phyloP scores from a whole-genome alignment of 2,113 vertebrate species.

The Otocyon megalotis region DNA sequence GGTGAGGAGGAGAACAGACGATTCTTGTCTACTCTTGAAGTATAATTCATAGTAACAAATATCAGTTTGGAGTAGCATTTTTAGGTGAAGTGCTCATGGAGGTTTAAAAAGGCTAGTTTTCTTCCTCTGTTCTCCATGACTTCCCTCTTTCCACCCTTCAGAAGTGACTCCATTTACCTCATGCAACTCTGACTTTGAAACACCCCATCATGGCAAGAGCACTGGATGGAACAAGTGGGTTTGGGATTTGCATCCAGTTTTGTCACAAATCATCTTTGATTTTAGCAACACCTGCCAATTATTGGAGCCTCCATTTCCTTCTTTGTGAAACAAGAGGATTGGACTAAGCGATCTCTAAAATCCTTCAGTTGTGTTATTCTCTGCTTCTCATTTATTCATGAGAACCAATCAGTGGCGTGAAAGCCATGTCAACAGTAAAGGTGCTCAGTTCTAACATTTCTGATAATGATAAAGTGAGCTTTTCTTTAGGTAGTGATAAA shows the following conservation, averaged over 20 bases:
- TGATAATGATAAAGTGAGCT: neutral
- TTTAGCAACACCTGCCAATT: neutral
- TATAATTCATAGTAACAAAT: neutral
- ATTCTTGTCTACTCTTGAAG: neutral
- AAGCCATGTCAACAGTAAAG: neutral
- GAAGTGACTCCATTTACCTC: neutral
- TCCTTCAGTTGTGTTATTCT: neutral
- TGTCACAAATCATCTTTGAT: neutral
- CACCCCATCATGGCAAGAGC: neutral
- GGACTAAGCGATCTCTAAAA: neutral
- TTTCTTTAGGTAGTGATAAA: conserved; percentile 43
- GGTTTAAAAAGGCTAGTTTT: neutral
- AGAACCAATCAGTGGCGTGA: neutral
- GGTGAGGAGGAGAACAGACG: neutral
- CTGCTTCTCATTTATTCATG: neutral
- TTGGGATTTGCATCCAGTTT: neutral
- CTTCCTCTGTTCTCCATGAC: neutral
- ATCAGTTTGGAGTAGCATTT: neutral
- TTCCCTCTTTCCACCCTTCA: neutral
- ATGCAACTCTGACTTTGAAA: neutral
- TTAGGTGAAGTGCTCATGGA: neutral
- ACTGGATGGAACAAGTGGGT: neutral
- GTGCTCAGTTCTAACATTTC: conserved; percentile 13
- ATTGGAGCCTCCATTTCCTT: neutral
- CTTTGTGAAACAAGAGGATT: neutral